Conservation (phyloP, 2,797 vertebrate genomes). For the Amblyopsis hoosieri region DNA sequence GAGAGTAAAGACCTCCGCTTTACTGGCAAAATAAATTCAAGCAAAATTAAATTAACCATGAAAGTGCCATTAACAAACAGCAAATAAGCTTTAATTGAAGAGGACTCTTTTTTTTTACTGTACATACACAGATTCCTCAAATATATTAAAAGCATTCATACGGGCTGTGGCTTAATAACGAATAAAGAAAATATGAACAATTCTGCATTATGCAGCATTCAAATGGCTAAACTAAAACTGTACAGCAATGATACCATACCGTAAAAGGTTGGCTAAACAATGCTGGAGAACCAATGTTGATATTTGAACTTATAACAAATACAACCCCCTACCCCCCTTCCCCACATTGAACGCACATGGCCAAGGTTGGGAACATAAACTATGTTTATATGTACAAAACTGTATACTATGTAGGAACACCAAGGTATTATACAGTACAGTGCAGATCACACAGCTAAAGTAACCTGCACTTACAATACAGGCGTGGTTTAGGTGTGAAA, state of each 20-base stretch:
- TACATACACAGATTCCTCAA: background rate
- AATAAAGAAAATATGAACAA: background rate
- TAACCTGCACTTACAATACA: no score
- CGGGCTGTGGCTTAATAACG: background rate
- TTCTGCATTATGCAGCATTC: background rate
- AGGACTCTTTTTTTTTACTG: background rate
- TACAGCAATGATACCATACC: background rate
- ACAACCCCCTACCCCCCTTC: no score
- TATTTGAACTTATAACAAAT: no score
- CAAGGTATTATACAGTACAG: no score
- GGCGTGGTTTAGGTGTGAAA: no score
- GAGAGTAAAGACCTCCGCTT: background rate
- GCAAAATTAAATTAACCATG: background rate
- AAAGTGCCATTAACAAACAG: background rate
- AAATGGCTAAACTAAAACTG: constrained; percentile 1
- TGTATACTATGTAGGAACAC: no score
- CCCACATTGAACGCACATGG: no score
- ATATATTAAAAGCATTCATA: background rate
- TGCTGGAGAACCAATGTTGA: no score
- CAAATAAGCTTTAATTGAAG: constrained; percentile 6
- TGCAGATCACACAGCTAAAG: no score
- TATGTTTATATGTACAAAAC: no score
- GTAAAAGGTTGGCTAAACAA: background rate
- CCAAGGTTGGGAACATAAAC: no score
- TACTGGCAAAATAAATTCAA: background rate